A percentile compares a stretch with the other conserved stretches of the same genome.
Evolutionary conservation across 1,140 invertebrate genomes (phyloP).

Genomic region (Nautilus pompilius): DNA sequence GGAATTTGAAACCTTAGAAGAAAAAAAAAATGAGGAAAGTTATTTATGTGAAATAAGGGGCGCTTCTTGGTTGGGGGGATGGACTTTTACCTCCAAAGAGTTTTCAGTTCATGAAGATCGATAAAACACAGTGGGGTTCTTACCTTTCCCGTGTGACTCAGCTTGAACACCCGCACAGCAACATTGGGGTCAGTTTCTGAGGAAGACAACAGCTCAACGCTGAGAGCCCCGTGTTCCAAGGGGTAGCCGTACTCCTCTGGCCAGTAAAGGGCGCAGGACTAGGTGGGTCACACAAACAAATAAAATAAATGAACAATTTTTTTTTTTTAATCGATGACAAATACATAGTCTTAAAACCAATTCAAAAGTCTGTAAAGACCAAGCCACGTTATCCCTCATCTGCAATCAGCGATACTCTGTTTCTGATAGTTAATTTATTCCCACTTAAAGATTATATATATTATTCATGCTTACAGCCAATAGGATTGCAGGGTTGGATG

Average conservation of each 20-base stretch:
- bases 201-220: conserved; percentile 45
- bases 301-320: neutral
- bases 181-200: conserved; percentile 40
- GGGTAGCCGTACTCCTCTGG: conserved; percentile 49
- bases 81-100: too few relatives aligned
- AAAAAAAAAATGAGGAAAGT: too few relatives aligned
- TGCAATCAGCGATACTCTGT: too few relatives aligned
- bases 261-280: conserved; percentile 50
- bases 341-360: neutral
- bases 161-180: conserved; percentile 39
- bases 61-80: too few relatives aligned
- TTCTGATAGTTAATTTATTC: too few relatives aligned
- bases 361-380: neutral
- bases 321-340: neutral
- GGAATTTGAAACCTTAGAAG: too few relatives aligned
- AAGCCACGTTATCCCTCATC: neutral
- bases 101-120: too few relatives aligned
- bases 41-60: too few relatives aligned
- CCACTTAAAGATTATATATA: too few relatives aligned
- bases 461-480: too few relatives aligned
- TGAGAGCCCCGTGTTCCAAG: conserved; percentile 44
- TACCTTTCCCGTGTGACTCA: conserved; percentile 42
- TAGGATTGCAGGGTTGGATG: too few relatives aligned
- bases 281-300: neutral
- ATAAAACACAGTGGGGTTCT: neutral